A percentile compares a stretch with the other conserved stretches of the same genome.
Evolutionary conservation across 1,140 invertebrate genomes (phyloP).

Genomic region (Brachionus rotundiformis): DNA sequence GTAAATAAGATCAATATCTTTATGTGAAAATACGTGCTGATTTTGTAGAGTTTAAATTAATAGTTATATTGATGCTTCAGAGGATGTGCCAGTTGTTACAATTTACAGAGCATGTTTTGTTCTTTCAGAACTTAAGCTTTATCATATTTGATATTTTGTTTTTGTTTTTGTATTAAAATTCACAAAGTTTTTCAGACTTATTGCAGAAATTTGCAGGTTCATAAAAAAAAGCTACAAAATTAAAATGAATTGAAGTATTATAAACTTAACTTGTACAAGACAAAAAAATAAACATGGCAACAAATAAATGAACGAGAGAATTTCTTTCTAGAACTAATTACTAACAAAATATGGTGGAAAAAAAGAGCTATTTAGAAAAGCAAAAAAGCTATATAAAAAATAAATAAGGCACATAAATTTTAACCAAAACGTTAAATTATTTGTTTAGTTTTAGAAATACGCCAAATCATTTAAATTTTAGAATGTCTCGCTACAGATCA

Average conservation of each 20-base stretch:
- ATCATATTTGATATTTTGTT: too few species aligned
- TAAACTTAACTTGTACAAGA: background rate
- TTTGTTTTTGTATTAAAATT: too few species aligned
- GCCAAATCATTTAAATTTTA: background rate
- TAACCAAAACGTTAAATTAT: background rate
- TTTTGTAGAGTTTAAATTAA: too few species aligned
- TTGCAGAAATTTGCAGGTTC: too few species aligned
- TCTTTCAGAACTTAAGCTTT: too few species aligned
- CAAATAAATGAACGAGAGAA: background rate
- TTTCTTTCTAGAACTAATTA: background rate
- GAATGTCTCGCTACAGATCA: constrained; percentile 24
- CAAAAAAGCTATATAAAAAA: background rate
- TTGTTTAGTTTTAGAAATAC: background rate
- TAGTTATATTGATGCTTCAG: too few species aligned
- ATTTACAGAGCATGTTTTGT: too few species aligned
- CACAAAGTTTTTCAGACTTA: too few species aligned
- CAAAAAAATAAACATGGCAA: background rate
- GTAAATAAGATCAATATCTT: too few species aligned
- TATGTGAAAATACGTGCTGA: too few species aligned
- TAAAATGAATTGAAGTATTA: background rate
- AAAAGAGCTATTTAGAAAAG: background rate
- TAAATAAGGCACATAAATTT: background rate
- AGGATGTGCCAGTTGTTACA: too few species aligned
- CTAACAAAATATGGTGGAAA: background rate
- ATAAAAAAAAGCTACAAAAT: too few species aligned